Conservation (phyloP, 1,140 invertebrate genomes). For the Eulimnadia texana region DNA sequence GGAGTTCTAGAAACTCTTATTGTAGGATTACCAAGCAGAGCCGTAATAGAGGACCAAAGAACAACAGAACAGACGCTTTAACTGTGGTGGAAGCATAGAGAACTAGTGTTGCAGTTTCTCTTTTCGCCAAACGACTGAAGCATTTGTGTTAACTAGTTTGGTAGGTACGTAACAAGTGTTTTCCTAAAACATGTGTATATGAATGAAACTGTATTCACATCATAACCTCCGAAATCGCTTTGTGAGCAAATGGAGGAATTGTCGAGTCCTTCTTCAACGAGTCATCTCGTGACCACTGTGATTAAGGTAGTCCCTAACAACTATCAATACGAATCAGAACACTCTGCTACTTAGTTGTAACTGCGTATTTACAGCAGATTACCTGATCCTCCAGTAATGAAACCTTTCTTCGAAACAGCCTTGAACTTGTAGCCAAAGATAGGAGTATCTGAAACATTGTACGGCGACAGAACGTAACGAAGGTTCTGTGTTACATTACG, state of each 20-base stretch:
- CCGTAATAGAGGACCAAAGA: too few species aligned
- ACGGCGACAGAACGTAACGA: conserved; percentile 64
- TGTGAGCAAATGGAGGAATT: conserved; percentile 4
- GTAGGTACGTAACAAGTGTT: too few species aligned
- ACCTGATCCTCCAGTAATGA: conserved; percentile 71
- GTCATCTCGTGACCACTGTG: conserved; percentile 14
- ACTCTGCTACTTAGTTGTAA: background rate
- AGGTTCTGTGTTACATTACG: conserved; percentile 92
- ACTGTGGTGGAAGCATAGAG: too few species aligned
- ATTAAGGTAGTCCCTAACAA: conserved; percentile 10
- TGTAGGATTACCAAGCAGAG: too few species aligned
- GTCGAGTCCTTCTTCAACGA: conserved; percentile 9
- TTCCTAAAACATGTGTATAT: too few species aligned
- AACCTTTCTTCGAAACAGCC: conserved; percentile 72
- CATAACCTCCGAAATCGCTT: conserved; percentile 4
- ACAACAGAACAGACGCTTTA: too few species aligned
- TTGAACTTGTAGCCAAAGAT: conserved; percentile 86
- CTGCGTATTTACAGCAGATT: background rate
- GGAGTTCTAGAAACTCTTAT: too few species aligned
- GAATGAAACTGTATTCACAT: conserved; percentile 13
- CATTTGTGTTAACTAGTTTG: too few species aligned
- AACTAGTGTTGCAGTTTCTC: too few species aligned
- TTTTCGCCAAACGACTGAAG: too few species aligned
- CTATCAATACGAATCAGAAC: background rate
- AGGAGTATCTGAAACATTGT: conserved; percentile 51